A percentile compares a stretch with the other conserved stretches of the same genome.
These are phyloP conservation scores for Stegastes partitus DNA, from an alignment of 2,113 vertebrate species.

Conservation along the genomic window DNA sequence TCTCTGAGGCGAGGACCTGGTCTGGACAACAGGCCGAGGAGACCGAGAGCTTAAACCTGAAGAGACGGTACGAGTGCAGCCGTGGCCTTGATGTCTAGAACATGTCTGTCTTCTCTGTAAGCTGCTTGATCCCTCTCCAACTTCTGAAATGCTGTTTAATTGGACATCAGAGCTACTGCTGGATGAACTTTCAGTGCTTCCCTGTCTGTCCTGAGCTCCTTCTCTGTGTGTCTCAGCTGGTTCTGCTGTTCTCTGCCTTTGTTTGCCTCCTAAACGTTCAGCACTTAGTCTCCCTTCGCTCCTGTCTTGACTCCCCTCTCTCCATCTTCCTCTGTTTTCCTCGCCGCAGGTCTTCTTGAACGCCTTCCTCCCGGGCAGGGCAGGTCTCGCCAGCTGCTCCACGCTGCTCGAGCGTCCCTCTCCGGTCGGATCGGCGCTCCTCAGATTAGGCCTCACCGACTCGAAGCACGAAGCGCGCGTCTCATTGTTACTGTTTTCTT, in stretches of 20 bases:
- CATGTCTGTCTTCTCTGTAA: constrained; percentile 44
- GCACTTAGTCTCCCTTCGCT: constrained; percentile 34
- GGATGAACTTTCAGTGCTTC: constrained; percentile 57
- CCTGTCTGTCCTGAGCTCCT: constrained; percentile 17
- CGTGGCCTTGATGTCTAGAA: constrained; percentile 11
- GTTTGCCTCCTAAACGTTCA: constrained; percentile 22
- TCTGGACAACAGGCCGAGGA: constrained; percentile 4
- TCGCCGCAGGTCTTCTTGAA: constrained; percentile 84
- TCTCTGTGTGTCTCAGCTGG: constrained; percentile 25
- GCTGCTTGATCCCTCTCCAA: constrained; percentile 37
- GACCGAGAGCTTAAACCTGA: constrained; percentile 11
- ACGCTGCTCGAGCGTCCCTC: constrained; percentile 72
- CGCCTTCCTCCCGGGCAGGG: constrained; percentile 72
- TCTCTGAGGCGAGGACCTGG: constrained; percentile 48
- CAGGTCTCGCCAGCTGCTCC: constrained; percentile 66
- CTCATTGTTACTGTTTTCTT: constrained; percentile 74
- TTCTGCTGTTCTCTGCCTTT: constrained; percentile 31
- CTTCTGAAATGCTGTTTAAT: constrained; percentile 36
- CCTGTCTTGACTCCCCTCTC: constrained; percentile 38
- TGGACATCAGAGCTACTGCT: constrained; percentile 55
- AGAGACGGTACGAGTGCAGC: constrained; percentile 3
- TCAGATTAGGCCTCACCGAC: constrained; percentile 21
- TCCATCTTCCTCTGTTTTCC: constrained; percentile 72
- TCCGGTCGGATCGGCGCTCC: constrained; percentile 54
- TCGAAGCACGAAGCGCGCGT: constrained; percentile 82